phyloP scores from a whole-genome alignment of 2,888 invertebrate genomes.

The Alcis repandata region DNA sequence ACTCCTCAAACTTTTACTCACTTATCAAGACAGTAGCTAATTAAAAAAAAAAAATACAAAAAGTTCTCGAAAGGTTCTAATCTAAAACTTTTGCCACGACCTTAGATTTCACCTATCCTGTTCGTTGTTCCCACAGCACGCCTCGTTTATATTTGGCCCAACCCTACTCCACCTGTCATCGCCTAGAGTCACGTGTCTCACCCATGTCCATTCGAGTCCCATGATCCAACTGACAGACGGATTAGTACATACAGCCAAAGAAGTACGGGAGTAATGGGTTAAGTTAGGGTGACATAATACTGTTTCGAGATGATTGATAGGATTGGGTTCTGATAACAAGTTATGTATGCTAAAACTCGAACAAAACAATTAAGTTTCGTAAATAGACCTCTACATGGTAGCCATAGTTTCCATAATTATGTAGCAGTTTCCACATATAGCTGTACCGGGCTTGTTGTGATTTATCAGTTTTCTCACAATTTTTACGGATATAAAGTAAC shows the following conservation, averaged over 20 bases:
- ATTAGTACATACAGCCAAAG: constrained; percentile 7
- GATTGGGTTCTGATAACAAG: not conserved
- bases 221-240: constrained; percentile 4
- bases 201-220: constrained; percentile 6
- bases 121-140: not conserved
- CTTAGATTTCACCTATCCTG: not conserved
- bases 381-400: too few relatives aligned
- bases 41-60: too few relatives aligned
- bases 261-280: not conserved
- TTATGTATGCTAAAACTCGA: too few relatives aligned
- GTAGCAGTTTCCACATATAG: too few relatives aligned
- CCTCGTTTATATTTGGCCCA: constrained; percentile 13
- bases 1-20: too few relatives aligned
- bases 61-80: too few relatives aligned
- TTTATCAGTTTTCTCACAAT: too few relatives aligned
- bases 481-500: too few relatives aligned
- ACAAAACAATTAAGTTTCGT: too few relatives aligned
- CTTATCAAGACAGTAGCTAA: too few relatives aligned
- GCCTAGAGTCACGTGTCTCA: constrained; percentile 6
- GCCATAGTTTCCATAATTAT: too few relatives aligned
- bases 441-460: too few relatives aligned
- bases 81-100: not conserved
- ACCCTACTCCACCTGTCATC: constrained; percentile 19
- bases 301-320: not conserved
- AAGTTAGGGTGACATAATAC: not conserved